These are phyloP conservation scores for Cathartes aura DNA, from an alignment of 2,113 vertebrate species.

Conservation along the genomic window DNA sequence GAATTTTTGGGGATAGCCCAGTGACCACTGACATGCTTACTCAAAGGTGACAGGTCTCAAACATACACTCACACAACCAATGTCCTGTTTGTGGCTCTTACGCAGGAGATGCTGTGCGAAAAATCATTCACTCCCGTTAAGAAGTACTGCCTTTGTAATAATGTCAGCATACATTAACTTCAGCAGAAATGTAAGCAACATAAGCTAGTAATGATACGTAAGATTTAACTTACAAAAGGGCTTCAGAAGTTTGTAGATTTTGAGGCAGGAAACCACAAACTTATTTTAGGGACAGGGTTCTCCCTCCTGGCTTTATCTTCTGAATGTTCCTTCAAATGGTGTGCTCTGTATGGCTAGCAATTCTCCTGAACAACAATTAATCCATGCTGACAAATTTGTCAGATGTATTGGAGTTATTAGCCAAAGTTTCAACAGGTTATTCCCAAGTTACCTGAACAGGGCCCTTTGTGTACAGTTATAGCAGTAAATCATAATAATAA, in stretches of 20 bases:
- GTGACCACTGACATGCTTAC: background rate
- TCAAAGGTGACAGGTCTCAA: background rate
- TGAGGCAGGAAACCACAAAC: background rate
- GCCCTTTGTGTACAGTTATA: background rate
- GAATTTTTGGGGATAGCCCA: background rate
- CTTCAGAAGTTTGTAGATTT: background rate
- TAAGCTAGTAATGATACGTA: background rate
- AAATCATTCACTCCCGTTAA: background rate
- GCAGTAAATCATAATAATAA: background rate
- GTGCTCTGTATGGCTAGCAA: background rate
- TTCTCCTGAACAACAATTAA: conserved; percentile 25
- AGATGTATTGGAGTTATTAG: conserved; percentile 17
- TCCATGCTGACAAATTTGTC: conserved; percentile 3
- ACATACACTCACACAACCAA: background rate
- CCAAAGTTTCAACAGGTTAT: conserved; percentile 26
- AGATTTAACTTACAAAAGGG: background rate
- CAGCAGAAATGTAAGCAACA: background rate
- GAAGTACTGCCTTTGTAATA: background rate
- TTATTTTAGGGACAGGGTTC: background rate
- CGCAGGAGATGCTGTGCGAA: background rate
- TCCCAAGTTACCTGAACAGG: background rate
- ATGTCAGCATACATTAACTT: background rate
- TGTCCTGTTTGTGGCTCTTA: background rate
- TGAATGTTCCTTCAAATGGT: background rate
- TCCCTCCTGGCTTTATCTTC: background rate